Evolutionary conservation across 2,113 vertebrate genomes (phyloP).

Genomic region (Beaufortia kweichowensis): DNA sequence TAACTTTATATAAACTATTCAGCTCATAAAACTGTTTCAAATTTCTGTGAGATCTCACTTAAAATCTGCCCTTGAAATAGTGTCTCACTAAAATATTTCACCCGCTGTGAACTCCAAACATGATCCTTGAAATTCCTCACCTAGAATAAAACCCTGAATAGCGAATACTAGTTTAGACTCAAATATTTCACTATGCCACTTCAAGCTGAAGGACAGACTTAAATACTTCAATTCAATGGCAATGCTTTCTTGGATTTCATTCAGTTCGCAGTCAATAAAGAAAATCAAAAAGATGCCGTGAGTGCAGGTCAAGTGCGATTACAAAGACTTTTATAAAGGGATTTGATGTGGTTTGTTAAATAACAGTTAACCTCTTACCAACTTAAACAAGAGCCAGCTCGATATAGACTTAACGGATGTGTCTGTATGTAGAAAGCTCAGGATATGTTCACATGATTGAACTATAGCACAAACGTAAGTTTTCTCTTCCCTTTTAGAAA

Average conservation of each 20-base stretch:
- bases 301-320: background rate
- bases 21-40: too few species aligned
- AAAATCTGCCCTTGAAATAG: background rate
- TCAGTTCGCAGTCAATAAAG: background rate
- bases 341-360: background rate
- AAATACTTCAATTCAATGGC: background rate
- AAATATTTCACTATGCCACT: background rate
- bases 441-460: constrained; percentile 1
- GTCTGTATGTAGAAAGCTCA: background rate
- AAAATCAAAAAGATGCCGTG: background rate
- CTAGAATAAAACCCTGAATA: constrained; percentile 27
- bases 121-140: constrained; percentile 23
- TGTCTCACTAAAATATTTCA: constrained; percentile 18
- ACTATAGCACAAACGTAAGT: background rate
- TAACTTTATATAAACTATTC: too few species aligned
- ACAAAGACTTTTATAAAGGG: background rate
- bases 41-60: too few species aligned
- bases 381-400: background rate
- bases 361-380: background rate
- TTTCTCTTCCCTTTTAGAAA: background rate
- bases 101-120: background rate
- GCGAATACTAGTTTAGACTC: background rate
- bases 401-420: background rate
- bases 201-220: background rate
- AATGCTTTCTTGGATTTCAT: background rate